These are phyloP conservation scores for Cyprinodon brontotheroides DNA, from an alignment of 2,113 vertebrate genomes.

Conservation along the genomic window DNA sequence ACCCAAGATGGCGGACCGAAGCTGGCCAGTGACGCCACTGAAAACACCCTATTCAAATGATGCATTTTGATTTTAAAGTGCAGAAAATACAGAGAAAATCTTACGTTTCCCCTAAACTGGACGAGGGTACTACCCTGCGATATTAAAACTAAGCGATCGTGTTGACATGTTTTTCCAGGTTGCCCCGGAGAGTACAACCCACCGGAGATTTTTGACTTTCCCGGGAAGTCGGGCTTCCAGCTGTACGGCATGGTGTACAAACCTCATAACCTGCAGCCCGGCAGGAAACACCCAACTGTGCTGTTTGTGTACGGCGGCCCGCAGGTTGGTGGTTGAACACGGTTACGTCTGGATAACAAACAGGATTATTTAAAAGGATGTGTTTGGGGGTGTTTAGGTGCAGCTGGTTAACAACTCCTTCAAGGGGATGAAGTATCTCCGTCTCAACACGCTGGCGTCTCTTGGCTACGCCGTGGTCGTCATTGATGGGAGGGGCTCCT, in stretches of 20 bases:
- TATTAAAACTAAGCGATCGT: no score
- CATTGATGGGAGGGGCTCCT: constrained; percentile 93
- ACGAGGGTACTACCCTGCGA: no score
- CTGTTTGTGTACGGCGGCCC: constrained; percentile 97
- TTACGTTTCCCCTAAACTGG: no score
- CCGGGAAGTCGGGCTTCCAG: constrained; percentile 85
- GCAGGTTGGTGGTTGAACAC: constrained; percentile 79
- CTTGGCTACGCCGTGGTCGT: constrained; percentile 96
- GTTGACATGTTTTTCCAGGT: constrained; percentile 72
- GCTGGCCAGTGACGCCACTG: no score
- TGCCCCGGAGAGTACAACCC: constrained; percentile 94
- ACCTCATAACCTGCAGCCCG: constrained; percentile 88
- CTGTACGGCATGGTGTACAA: constrained; percentile 98
- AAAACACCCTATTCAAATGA: no score
- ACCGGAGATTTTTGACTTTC: constrained; percentile 95
- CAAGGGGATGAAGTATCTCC: constrained; percentile 95
- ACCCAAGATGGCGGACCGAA: no score
- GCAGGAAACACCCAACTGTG: constrained; percentile 93
- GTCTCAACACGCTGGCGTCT: constrained; percentile 93
- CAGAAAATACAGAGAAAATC: no score
- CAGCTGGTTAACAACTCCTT: constrained; percentile 98
- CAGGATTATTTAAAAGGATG: not conserved
- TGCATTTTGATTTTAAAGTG: no score
- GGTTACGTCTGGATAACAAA: not conserved
- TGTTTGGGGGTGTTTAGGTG: constrained; percentile 78